Base-by-base conservation (phyloP, 2,797 vertebrate species). In the Propithecus deckenii region DNA sequence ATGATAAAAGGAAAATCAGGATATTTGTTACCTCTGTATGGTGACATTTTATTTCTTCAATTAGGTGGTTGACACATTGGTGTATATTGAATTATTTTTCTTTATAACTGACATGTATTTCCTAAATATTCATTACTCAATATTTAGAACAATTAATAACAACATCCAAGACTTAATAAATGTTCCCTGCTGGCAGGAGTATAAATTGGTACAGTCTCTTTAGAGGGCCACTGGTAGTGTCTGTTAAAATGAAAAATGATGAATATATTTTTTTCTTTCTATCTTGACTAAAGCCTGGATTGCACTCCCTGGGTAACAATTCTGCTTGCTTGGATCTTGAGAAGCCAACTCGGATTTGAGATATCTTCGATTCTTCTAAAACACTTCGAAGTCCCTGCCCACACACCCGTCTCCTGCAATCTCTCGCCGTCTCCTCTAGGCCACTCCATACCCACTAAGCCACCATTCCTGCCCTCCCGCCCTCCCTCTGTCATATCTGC, bases 11-110 rank as follows among this genome's bases (percentile, higher is more conserved):
- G 48, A 78, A 89, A 88, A 50, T 78, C 61, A 75, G 15, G n/a
- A 65, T 91, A 35, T 18, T 61, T 22, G 3, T 91, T 48, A 63
- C 35, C 43, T 85, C 35, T 61, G 50, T 90, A 13, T 32, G 17
- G 1, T 84, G 55, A 76, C 86, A 38, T 67, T 94, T 91, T 96
- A 65, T 84, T 95, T 88, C 57, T 93, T 96, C 84, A 75, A 69
- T 52, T 86, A 25, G 41, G 11, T 81, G 28, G 12, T 59, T 59
- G 69, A 86, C 28, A 55, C 4, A 4, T 32, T 65, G 22, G 17
- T 89, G 17, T 74, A 20, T 57, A 50, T 18, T 48, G 7, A 81
- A 63, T 96, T 92, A 8, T 93, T 91, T 88, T 92, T 95, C 63
- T 95, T 92, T 86, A 32, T 30, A 74, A 75, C 4, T 48, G 43